Base-by-base conservation (phyloP, 2,888 invertebrate species). In the Meteorus cinctellus region DNA sequence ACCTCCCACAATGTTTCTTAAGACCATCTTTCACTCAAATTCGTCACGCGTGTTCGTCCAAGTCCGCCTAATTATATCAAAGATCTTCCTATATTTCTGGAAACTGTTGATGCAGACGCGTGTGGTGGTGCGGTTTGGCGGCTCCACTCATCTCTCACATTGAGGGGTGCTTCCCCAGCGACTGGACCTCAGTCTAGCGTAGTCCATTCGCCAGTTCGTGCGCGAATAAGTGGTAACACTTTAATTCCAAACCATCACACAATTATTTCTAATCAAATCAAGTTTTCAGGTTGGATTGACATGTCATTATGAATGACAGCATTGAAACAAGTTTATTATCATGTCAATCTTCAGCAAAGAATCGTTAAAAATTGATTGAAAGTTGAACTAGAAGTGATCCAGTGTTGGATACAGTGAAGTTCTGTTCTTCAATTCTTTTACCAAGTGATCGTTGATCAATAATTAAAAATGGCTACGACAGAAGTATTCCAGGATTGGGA, bases 401-500 rank as follows among this genome's bases (percentile, higher is more conserved):
- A 19, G 55, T 55, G 55, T 55, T 5, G 31, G 14, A 62, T 34
- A 65, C 65, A 41, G 65, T 65, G 36, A 65, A 65, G 65, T 65
- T 34, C 36, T n/a, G 31, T 65, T 24, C 6, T 41, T 65, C 6
- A n/a, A n/a, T 62, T 8, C 2, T 2, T 14, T 6, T 12, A 24
- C 41, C 36, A 3, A 10, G 12, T 41, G n/a, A 45, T 72, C 45
- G 60, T 5, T 34, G 62, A 36, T 36, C 31, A 51, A 51, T 19
- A 67, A 12, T n/a, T 29, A 79, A 83, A 77, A 72, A 89, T 89
- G 89, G 87, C 88, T 79, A 89, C 89, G 29, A 89, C 89, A 60
- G 88, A 89, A 74, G 85, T 89, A 27, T 89, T 88, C 78, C 89
- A 89, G 83, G 89, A 89, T 71, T 89, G 89, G 89, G 89, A 89